These are phyloP conservation scores for Operophtera brumata DNA, from an alignment of 2,888 invertebrate genomes.

Conservation along the genomic window DNA sequence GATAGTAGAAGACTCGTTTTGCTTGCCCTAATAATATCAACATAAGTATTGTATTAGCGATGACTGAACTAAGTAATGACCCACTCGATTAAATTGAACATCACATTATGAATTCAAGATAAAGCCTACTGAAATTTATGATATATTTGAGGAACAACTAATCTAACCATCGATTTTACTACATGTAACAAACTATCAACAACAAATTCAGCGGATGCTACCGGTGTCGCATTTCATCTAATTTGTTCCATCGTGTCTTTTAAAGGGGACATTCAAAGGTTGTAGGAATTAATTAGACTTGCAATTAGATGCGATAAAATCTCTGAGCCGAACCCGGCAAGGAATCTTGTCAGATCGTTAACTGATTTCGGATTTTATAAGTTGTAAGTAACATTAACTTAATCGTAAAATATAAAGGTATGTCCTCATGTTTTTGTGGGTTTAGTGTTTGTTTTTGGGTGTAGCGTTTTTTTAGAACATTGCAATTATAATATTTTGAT, in stretches of 20 bases:
- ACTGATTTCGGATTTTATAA: slow-evolving; percentile 17
- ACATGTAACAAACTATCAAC: neutral
- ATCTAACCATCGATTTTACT: neutral
- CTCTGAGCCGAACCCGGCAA: slow-evolving; percentile 29
- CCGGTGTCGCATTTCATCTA: slow-evolving; percentile 26
- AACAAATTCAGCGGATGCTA: slow-evolving; percentile 23
- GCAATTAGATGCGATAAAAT: slow-evolving; percentile 51
- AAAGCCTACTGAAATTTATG: neutral
- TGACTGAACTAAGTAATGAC: no score
- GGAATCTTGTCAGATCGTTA: slow-evolving; percentile 38
- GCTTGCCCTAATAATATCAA: no score
- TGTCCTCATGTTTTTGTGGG: neutral
- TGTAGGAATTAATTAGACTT: slow-evolving; percentile 50
- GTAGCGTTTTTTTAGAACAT: slow-evolving; percentile 5
- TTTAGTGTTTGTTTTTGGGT: slow-evolving; percentile 10
- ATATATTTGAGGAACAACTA: no score
- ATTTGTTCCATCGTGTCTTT: slow-evolving; percentile 40
- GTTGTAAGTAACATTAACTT: slow-evolving; percentile 14
- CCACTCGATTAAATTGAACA: no score
- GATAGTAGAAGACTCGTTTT: no score
- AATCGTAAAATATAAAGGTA: slow-evolving; percentile 13
- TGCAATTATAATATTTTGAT: slow-evolving; percentile 6
- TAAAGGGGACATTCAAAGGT: slow-evolving; percentile 42
- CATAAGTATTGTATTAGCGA: no score
- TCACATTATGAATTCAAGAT: no score